Conservation (phyloP, 2,797 vertebrate species). For the Sebastes taczanowskii region DNA sequence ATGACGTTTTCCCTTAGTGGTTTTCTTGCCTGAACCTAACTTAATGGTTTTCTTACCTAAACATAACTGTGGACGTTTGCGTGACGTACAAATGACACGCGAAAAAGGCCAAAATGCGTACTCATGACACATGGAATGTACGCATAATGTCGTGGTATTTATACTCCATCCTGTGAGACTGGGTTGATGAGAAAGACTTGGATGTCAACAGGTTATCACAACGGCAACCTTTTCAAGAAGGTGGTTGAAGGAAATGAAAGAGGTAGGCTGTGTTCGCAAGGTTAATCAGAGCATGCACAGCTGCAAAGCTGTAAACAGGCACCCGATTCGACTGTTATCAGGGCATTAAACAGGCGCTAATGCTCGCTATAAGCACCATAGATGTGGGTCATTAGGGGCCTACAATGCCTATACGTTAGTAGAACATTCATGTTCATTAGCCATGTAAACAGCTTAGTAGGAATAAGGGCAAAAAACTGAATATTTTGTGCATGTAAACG, state of each 20-base stretch:
- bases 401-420: neutral
- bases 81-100: too few relatives aligned
- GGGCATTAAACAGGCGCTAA: too few relatives aligned
- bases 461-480: neutral
- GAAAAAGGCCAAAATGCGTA: too few relatives aligned
- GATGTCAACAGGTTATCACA: neutral
- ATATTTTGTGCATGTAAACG: neutral
- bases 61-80: too few relatives aligned
- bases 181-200: neutral
- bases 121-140: too few relatives aligned
- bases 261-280: neutral
- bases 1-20: too few relatives aligned
- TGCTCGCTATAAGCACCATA: neutral
- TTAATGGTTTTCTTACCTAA: too few relatives aligned
- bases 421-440: neutral
- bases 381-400: neutral
- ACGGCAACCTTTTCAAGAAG: neutral
- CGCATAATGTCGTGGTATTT: too few relatives aligned
- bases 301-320: too few relatives aligned
- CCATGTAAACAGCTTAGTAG: neutral
- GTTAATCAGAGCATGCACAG: neutral
- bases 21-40: too few relatives aligned
- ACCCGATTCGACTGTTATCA: too few relatives aligned
- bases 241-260: neutral
- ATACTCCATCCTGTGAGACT: too few relatives aligned